Percentiles rank a stretch among this genome's conserved stretches.
Conservation (phyloP, 2,797 vertebrate species). For the Coregonus sp. region DNA sequence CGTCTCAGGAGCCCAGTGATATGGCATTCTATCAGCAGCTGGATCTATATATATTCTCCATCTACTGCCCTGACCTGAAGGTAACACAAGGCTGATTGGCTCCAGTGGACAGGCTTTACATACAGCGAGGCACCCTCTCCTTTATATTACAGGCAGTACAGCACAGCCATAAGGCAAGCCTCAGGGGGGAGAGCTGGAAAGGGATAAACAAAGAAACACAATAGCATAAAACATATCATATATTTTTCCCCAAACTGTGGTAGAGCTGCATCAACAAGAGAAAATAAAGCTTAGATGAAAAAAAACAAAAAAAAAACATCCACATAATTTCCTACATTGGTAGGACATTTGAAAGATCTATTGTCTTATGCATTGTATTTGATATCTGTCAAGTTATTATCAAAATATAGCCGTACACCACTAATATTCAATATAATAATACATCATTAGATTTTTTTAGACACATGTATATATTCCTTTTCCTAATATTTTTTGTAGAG, state of each 20-base stretch:
- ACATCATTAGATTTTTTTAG: neutral
- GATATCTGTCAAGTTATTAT: neutral
- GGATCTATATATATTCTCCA: slow-evolving; percentile 49
- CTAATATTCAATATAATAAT: neutral
- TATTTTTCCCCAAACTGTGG: slow-evolving; percentile 1
- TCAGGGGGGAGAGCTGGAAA: slow-evolving; percentile 36
- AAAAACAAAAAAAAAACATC: neutral
- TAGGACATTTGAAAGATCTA: no score
- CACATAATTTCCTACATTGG: no score
- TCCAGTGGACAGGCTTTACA: slow-evolving; percentile 53
- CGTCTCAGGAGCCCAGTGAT: slow-evolving; percentile 44
- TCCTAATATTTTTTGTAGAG: slow-evolving; percentile 4
- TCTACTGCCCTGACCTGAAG: slow-evolving; percentile 53
- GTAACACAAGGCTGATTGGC: slow-evolving; percentile 61
- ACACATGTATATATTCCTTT: neutral
- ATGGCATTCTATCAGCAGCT: slow-evolving; percentile 56
- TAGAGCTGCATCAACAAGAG: neutral
- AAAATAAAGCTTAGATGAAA: neutral
- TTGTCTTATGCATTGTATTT: slow-evolving; percentile 1
- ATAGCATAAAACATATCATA: slow-evolving; percentile 28
- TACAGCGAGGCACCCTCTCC: slow-evolving; percentile 33
- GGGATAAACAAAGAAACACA: slow-evolving; percentile 34
- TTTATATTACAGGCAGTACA: slow-evolving; percentile 26
- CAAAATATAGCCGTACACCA: neutral
- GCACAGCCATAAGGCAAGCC: slow-evolving; percentile 38